A percentile compares a stretch with the other conserved stretches of the same genome.
These are phyloP conservation scores for Cydia strobilella DNA, from an alignment of 1,140 invertebrate genomes.

Conservation along the genomic window DNA sequence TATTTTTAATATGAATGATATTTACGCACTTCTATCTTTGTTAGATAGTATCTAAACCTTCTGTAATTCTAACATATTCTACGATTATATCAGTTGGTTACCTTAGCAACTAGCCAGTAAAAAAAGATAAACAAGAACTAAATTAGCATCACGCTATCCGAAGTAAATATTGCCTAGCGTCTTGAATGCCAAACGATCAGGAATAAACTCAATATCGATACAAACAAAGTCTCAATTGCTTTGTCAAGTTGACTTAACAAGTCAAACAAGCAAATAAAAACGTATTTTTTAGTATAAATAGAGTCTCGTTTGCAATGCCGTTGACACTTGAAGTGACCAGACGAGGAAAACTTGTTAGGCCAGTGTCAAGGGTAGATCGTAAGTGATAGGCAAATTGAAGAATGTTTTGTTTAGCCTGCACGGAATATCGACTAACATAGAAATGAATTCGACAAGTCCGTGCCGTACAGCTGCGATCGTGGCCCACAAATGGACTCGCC, in stretches of 20 bases:
- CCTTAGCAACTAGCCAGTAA: background rate
- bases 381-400: background rate
- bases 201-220: background rate
- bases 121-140: background rate
- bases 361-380: background rate
- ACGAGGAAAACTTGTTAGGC: conserved; percentile 5
- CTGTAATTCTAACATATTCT: too few species aligned
- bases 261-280: background rate
- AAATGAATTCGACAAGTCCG: too few species aligned
- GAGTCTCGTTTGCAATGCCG: background rate
- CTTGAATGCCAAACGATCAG: background rate
- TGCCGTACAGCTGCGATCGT: too few species aligned
- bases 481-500: too few species aligned
- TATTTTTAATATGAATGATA: too few species aligned
- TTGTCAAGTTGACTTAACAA: background rate
- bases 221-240: conserved; percentile 2
- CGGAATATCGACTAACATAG: too few species aligned
- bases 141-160: background rate
- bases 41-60: too few species aligned
- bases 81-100: background rate
- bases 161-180: background rate
- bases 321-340: background rate
- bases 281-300: background rate
- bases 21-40: too few species aligned
- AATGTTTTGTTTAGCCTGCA: background rate